Base-by-base conservation (phyloP, 2,113 vertebrate genomes). In the Papio anubis region DNA sequence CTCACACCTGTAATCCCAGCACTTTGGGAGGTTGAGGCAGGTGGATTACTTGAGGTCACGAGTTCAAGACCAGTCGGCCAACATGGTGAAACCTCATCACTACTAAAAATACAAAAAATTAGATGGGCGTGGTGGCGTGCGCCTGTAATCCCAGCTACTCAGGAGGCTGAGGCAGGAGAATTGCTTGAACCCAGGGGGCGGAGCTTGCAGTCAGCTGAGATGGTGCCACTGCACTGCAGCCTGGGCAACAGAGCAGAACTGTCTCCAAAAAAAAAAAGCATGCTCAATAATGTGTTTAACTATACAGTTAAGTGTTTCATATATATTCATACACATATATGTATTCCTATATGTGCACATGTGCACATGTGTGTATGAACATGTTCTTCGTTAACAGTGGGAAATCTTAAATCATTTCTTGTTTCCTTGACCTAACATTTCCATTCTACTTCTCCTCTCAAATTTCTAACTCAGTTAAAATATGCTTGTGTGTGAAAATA, bases 181-280 rank as follows among this genome's bases (percentile, higher is more conserved):
- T 64, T 11, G 1, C 61, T 64, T 64, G 25, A 64, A 64, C 61
- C 12, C 0, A 1, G 5, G 61, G 30, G 12, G 12, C 27, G 0
- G 61, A 64, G 12, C 5, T 32, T 64, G 27, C 27, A 64, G 61
- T 64, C 61, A 64, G 61, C 61, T 13, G 61, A 64, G 27, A 32
- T 64, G 10, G 27, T 30, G 11, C 61, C 61, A 64, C 27, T 14
- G 61, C 27, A 30, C 61, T 14, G 27, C 61, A 64, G 61, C 27
- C 61, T 64, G 61, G 61, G 61, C 11, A 30, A 64, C 61, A 64
- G 61, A 64, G 27, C 27, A 64, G 30, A 32, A 64, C 61, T 64
- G 61, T 64, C 61, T 64, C 61, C 61, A 17, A 68, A 68, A 35
- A 16, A 68, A 32, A 85, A 70, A 61, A 68, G 40, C 30, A 35